Base-by-base conservation (phyloP, 2,888 invertebrate genomes). In the Cacoxenus indagator region DNA sequence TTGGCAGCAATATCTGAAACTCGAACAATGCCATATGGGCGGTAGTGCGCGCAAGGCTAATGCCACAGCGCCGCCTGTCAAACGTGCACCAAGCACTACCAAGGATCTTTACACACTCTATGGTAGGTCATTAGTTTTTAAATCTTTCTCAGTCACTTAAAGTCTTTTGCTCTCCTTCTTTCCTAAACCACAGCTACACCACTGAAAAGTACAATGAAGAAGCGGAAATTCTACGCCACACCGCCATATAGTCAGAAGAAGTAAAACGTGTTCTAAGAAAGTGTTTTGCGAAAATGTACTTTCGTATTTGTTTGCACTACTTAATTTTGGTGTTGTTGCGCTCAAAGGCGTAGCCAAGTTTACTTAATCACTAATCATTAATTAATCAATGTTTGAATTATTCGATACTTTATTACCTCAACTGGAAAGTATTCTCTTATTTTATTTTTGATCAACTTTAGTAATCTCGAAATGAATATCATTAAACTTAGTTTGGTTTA, bases 1-100 rank as follows among this genome's bases (percentile, higher is more conserved):
- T 89, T 96, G 95, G 95, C 90, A 80, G 65, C 81, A 85, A 70
- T 87, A 78, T 73, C 70, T 86, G 1, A 69, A 75, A 1, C 22
- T 83, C 17, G 83, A 82, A 24, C 57, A 69, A 4, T 74, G 9
- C 59, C n/a, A n/a, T n/a, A n/a, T 68, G 9, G n/a, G 61, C 31
- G 64, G 46, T 9, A 59, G 76, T 4, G 70, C 72, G 4, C 67
- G 69, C 14, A 75, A 70, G 26, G 74, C 72, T 5, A 27, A 6
- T 31, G 11, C 8, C 14, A 22, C 17, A 5, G 4, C 54, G 19
- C 8, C 65, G 3, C 17, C 24, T 3, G 73, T 73, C 59, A 77
- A 75, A 46, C 84, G 76, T 6, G 83, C 78, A 2, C 83, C 82
- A 22, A 78, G 79, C 67, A 71, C 67, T 61, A 81, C 77, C 48